Percentiles rank a stretch among this genome's conserved stretches.
These are phyloP conservation scores for Unio delphinus DNA, from an alignment of 2,888 invertebrate genomes.

Conservation along the genomic window DNA sequence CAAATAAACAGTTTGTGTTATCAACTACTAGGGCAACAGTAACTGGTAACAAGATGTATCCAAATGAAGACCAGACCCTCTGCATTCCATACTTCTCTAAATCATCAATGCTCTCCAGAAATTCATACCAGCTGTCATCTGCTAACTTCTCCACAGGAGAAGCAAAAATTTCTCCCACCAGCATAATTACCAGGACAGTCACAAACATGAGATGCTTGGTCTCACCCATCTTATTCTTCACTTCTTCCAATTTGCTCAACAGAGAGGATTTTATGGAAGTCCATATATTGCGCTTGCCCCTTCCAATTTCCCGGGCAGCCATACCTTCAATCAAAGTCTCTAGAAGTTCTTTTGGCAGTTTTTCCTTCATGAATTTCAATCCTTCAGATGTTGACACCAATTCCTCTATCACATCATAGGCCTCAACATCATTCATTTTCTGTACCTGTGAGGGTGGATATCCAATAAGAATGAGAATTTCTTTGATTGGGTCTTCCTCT, in stretches of 20 bases:
- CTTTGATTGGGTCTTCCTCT: background rate
- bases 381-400: conserved; percentile 1
- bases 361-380: background rate
- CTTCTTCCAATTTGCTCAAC: conserved; percentile 13
- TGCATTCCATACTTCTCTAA: conserved; percentile 67
- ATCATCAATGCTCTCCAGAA: conserved; percentile 64
- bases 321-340: conserved; percentile 14
- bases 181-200: conserved; percentile 53
- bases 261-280: conserved; percentile 2
- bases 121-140: conserved; percentile 69
- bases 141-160: conserved; percentile 63
- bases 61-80: conserved; percentile 59
- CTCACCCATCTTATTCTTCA: conserved; percentile 39
- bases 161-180: conserved; percentile 59
- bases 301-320: conserved; percentile 2
- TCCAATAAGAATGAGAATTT: conserved; percentile 3
- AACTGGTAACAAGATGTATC: conserved; percentile 59
- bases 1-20: conserved; percentile 61
- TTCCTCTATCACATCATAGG: conserved; percentile 2
- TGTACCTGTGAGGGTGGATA: conserved; percentile 1
- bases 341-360: conserved; percentile 17
- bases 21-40: conserved; percentile 57
- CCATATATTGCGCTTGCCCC: conserved; percentile 4
- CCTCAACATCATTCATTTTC: conserved; percentile 1
- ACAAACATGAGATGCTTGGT: conserved; percentile 49